These are phyloP conservation scores for Arge pagana DNA, from an alignment of 2,888 invertebrate species.

Conservation along the genomic window DNA sequence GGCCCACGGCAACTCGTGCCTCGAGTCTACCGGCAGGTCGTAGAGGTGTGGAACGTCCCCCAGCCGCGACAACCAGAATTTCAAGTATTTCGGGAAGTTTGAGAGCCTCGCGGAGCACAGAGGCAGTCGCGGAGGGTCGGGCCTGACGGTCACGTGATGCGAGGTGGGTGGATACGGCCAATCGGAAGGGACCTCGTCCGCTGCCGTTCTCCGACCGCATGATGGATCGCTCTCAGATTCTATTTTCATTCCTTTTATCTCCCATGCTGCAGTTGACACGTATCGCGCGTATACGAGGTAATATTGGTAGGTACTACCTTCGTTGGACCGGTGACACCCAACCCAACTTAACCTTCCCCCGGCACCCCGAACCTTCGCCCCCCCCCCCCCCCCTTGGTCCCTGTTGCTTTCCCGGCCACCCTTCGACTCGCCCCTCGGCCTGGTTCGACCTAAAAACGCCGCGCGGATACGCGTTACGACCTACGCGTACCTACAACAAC, in stretches of 20 bases:
- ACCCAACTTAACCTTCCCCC: constrained; percentile 2
- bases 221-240: constrained; percentile 55
- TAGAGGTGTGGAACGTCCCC: background rate
- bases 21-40: constrained; percentile 18
- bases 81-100: too few species aligned
- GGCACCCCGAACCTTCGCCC: constrained; percentile 5
- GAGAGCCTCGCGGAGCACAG: constrained; percentile 29
- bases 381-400: background rate
- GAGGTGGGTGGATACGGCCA: constrained; percentile 47
- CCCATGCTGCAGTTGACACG: constrained; percentile 56
- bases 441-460: too few species aligned
- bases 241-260: constrained; percentile 57
- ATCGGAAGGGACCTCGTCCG: constrained; percentile 40
- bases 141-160: constrained; percentile 41
- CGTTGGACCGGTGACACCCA: constrained; percentile 30
- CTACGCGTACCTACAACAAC: too few species aligned
- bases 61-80: too few species aligned
- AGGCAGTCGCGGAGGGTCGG: constrained; percentile 33
- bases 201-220: constrained; percentile 46
- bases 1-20: constrained; percentile 28
- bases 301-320: constrained; percentile 40
- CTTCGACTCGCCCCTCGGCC: constrained; percentile 38
- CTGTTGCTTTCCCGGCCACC: background rate
- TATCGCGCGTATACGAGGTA: constrained; percentile 41
- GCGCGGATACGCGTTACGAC: too few species aligned